Percentiles rank a stretch among this genome's conserved stretches.
Evolutionary conservation across 1,140 invertebrate genomes (phyloP).

Genomic region (Bombus difficillimus): DNA sequence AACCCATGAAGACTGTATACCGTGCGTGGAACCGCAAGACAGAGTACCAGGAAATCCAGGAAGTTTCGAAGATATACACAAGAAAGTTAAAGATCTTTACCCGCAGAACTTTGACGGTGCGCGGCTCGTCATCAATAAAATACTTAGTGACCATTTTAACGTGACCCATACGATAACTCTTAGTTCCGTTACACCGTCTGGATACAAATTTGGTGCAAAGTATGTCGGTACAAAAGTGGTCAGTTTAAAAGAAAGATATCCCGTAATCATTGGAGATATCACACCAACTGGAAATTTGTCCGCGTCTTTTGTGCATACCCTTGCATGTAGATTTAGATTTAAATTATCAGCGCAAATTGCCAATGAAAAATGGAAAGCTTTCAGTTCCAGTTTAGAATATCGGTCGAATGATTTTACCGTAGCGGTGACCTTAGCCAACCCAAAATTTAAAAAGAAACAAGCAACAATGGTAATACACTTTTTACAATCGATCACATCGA

Average conservation of each 20-base stretch:
- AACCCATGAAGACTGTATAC: slow-evolving; percentile 33
- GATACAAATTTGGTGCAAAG: slow-evolving; percentile 91
- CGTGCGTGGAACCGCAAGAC: slow-evolving; percentile 41
- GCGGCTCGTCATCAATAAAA: slow-evolving; percentile 88
- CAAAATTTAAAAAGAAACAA: slow-evolving; percentile 85
- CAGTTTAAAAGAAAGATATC: slow-evolving; percentile 86
- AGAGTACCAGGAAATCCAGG: slow-evolving; percentile 77
- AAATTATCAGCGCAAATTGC: slow-evolving; percentile 88
- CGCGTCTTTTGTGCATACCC: slow-evolving; percentile 89
- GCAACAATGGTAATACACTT: slow-evolving; percentile 88
- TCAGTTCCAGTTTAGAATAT: slow-evolving; percentile 86
- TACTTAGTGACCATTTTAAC: slow-evolving; percentile 90
- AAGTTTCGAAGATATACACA: slow-evolving; percentile 78
- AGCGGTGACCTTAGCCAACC: slow-evolving; percentile 87
- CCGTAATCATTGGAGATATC: slow-evolving; percentile 89
- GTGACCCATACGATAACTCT: slow-evolving; percentile 87
- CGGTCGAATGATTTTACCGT: slow-evolving; percentile 86
- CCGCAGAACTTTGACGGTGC: slow-evolving; percentile 91
- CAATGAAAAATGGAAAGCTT: slow-evolving; percentile 84
- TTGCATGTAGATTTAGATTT: slow-evolving; percentile 84
- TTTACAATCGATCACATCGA: slow-evolving; percentile 87
- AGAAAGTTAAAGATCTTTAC: slow-evolving; percentile 85
- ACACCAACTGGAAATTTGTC: slow-evolving; percentile 90
- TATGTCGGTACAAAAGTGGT: slow-evolving; percentile 87
- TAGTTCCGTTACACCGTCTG: slow-evolving; percentile 86